A percentile compares a stretch with the other conserved stretches of the same genome.
Conservation (phyloP, 2,888 invertebrate genomes). For the Trichogramma dendrolimi region DNA sequence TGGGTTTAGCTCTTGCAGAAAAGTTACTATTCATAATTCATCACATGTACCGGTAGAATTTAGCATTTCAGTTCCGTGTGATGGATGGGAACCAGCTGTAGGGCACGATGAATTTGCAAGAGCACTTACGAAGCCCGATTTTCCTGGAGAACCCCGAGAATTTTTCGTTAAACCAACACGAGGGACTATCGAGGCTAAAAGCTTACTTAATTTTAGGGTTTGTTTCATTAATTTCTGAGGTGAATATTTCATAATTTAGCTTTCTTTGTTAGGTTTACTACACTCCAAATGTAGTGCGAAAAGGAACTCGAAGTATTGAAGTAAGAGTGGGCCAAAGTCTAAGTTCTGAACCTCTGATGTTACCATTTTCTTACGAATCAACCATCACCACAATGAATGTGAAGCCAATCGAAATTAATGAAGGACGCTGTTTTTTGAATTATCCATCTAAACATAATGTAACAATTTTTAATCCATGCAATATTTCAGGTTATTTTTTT, state of each 20-base stretch:
- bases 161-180: constrained; percentile 55
- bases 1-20: no score
- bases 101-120: constrained; percentile 54
- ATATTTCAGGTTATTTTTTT: constrained; percentile 55
- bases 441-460: constrained; percentile 56
- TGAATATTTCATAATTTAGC: background rate
- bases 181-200: constrained; percentile 54
- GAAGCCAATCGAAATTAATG: constrained; percentile 55
- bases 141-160: constrained; percentile 57
- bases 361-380: constrained; percentile 57
- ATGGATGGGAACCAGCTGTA: constrained; percentile 57
- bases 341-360: constrained; percentile 55
- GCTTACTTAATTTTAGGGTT: constrained; percentile 53
- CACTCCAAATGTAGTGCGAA: constrained; percentile 56
- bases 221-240: no score
- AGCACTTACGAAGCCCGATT: constrained; percentile 49
- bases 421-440: constrained; percentile 61
- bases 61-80: constrained; percentile 54
- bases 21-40: constrained; percentile 53
- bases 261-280: constrained; percentile 53
- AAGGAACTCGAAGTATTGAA: constrained; percentile 53
- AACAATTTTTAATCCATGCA: constrained; percentile 52
- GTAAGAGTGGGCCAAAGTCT: constrained; percentile 58
- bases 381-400: constrained; percentile 54
- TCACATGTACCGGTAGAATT: constrained; percentile 58